Conservation (phyloP, 2,888 invertebrate genomes). For the Tuberolachnus salignus region DNA sequence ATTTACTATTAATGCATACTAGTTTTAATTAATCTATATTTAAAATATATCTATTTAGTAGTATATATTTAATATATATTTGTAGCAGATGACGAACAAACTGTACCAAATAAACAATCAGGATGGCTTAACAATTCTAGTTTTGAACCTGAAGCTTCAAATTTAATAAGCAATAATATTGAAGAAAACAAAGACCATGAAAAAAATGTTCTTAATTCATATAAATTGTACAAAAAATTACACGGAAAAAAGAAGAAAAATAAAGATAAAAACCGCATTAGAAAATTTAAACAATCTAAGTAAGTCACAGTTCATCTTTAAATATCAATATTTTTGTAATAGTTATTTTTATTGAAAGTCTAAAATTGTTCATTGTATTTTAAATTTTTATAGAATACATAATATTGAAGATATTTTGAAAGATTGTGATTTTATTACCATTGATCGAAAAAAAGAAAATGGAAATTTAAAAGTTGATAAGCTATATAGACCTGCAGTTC, state of each 20-base stretch:
- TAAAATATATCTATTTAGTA: no score
- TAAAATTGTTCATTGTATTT: neutral
- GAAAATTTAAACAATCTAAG: constrained; percentile 41
- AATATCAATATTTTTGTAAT: neutral
- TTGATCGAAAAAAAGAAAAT: constrained; percentile 67
- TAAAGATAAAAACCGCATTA: constrained; percentile 35
- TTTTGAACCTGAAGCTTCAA: constrained; percentile 35
- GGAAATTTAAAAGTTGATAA: constrained; percentile 69
- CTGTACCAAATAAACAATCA: neutral
- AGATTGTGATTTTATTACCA: constrained; percentile 37
- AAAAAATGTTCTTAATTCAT: constrained; percentile 9
- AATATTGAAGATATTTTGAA: constrained; percentile 10
- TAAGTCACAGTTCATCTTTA: constrained; percentile 5
- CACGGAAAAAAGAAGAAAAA: constrained; percentile 48
- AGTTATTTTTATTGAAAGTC: neutral
- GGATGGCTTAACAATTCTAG: constrained; percentile 56
- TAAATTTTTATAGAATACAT: neutral
- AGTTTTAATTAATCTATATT: neutral
- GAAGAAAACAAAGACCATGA: constrained; percentile 16
- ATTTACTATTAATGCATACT: neutral
- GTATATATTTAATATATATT: neutral
- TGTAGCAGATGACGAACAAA: constrained; percentile 24
- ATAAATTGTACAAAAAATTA: constrained; percentile 44
- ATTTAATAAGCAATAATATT: neutral
- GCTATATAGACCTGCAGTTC: constrained; percentile 70